Evolutionary conservation across 2,888 invertebrate species (phyloP).

Genomic region (Phrixothrix hirtus): DNA sequence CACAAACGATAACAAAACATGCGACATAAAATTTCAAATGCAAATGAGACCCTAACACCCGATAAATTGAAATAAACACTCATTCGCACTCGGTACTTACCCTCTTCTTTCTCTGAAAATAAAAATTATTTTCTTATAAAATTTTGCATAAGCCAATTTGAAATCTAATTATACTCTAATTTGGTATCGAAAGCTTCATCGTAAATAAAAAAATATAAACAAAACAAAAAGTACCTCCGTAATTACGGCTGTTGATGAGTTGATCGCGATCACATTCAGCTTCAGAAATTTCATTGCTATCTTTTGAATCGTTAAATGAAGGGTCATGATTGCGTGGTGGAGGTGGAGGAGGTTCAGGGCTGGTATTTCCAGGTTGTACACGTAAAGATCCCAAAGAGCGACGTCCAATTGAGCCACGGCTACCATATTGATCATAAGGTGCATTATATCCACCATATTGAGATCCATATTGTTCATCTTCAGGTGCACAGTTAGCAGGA

Average conservation of each 20-base stretch:
- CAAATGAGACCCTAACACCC: slow-evolving; percentile 15
- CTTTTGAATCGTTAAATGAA: slow-evolving; percentile 90
- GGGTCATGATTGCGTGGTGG: slow-evolving; percentile 83
- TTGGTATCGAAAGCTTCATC: neutral
- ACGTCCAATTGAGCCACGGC: slow-evolving; percentile 77
- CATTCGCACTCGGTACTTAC: slow-evolving; percentile 46
- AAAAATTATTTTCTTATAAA: slow-evolving; percentile 33
- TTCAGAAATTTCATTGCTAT: slow-evolving; percentile 92
- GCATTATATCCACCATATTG: slow-evolving; percentile 80
- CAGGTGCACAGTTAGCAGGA: slow-evolving; percentile 89
- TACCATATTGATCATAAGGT: slow-evolving; percentile 88
- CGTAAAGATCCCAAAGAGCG: slow-evolving; percentile 59
- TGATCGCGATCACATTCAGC: slow-evolving; percentile 89
- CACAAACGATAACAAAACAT: slow-evolving; percentile 19
- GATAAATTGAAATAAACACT: slow-evolving; percentile 2
- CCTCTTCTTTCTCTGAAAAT: slow-evolving; percentile 57
- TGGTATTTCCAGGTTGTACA: slow-evolving; percentile 62
- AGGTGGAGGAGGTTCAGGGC: slow-evolving; percentile 69
- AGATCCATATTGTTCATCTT: slow-evolving; percentile 89
- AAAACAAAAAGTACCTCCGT: slow-evolving; percentile 82
- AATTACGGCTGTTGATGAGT: slow-evolving; percentile 75
- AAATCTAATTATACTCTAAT: slow-evolving; percentile 14
- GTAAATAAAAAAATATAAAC: slow-evolving; percentile 3
- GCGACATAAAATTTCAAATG: slow-evolving; percentile 10
- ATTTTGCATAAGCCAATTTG: slow-evolving; percentile 31